A percentile compares a stretch with the other conserved stretches of the same genome.
phyloP scores from a whole-genome alignment of 2,888 invertebrate genomes.

The Fragum fragum region DNA sequence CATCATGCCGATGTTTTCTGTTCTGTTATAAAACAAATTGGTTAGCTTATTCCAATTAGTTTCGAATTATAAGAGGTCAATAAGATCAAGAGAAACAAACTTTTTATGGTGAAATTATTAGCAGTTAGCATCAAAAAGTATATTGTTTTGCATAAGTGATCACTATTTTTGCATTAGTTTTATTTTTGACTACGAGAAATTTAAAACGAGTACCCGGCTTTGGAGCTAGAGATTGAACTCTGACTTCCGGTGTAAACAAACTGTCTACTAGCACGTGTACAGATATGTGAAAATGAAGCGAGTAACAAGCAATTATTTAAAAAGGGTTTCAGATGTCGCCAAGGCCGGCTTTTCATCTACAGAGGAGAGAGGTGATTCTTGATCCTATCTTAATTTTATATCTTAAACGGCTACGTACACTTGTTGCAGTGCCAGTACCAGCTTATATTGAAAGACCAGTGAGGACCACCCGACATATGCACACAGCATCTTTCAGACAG shows the following conservation, averaged over 20 bases:
- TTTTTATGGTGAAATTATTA: too few species aligned
- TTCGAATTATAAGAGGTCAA: conserved; percentile 1
- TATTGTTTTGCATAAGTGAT: too few species aligned
- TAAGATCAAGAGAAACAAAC: too few species aligned
- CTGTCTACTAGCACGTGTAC: not conserved
- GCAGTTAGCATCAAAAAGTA: too few species aligned
- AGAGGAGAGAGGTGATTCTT: conserved; percentile 79
- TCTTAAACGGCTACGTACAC: too few species aligned
- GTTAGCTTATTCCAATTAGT: not conserved
- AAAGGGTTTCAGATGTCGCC: conserved; percentile 76
- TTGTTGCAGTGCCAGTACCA: too few species aligned
- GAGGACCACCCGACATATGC: too few species aligned
- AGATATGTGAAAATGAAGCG: conserved; percentile 39
- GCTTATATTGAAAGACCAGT: too few species aligned
- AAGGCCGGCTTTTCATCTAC: conserved; percentile 70
- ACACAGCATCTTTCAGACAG: too few species aligned
- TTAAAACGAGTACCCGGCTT: not conserved
- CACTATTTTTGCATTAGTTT: too few species aligned
- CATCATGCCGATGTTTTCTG: not conserved
- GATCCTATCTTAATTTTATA: too few species aligned
- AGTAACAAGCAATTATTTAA: conserved; percentile 77
- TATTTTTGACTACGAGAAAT: too few species aligned
- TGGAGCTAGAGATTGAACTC: not conserved
- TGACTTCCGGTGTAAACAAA: conserved; percentile 13
- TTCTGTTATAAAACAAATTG: conserved; percentile 21